These are phyloP conservation scores for Antrozous pallidus DNA, from an alignment of 2,797 vertebrate genomes.

Conservation along the genomic window DNA sequence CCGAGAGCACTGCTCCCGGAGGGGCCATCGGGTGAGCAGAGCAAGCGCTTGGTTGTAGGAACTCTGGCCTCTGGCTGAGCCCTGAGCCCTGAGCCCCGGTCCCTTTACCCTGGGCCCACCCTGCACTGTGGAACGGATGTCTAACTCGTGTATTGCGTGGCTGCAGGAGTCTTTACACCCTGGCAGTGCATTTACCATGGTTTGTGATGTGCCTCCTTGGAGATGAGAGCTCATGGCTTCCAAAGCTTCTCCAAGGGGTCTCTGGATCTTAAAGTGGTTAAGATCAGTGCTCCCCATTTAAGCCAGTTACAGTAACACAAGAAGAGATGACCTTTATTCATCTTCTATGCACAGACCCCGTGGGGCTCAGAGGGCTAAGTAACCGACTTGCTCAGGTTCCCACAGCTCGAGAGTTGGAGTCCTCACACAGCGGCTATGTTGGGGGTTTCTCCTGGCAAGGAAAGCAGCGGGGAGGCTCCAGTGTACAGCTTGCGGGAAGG, in stretches of 20 bases:
- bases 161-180: not conserved
- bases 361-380: not conserved
- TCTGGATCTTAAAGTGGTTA: not conserved
- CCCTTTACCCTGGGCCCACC: not conserved
- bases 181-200: not conserved
- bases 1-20: not conserved
- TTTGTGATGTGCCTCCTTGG: not conserved
- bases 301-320: not conserved
- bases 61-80: not conserved
- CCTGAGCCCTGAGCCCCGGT: not conserved
- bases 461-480: not conserved
- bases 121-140: not conserved
- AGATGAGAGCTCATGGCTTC: not conserved
- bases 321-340: not conserved
- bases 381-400: not conserved
- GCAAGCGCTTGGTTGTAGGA: accelerated
- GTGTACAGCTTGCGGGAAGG: not conserved
- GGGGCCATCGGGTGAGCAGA: accelerated
- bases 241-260: not conserved
- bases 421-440: not conserved
- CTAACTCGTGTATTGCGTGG: accelerated
- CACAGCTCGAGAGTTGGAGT: not conserved
- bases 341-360: not conserved
- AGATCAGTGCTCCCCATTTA: not conserved
- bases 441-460: not conserved